phyloP scores from a whole-genome alignment of 2,113 vertebrate genomes.

The Osmerus mordax region DNA sequence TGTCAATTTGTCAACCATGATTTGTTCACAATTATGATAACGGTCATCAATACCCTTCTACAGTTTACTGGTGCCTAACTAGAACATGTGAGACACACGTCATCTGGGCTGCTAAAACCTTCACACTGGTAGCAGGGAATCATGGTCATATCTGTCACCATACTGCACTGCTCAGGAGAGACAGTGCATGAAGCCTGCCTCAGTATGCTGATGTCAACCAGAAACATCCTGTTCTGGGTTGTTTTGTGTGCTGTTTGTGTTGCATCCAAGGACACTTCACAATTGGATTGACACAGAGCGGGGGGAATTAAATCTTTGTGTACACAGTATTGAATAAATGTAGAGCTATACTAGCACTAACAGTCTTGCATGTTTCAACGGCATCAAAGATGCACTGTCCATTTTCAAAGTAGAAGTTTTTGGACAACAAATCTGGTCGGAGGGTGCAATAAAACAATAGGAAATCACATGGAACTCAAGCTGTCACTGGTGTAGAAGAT shows the following conservation, averaged over 20 bases:
- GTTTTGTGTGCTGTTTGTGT: neutral
- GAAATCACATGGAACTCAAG: neutral
- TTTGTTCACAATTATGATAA: constrained; percentile 21
- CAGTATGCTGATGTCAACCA: neutral
- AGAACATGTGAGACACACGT: neutral
- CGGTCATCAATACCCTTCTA: constrained; percentile 27
- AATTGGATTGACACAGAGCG: neutral
- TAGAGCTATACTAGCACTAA: too few relatives aligned
- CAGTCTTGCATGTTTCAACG: too few relatives aligned
- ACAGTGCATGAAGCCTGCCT: neutral
- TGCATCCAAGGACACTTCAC: neutral
- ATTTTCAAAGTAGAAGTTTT: too few relatives aligned
- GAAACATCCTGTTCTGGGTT: neutral
- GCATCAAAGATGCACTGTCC: too few relatives aligned
- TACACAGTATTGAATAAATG: too few relatives aligned
- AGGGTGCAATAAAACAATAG: neutral
- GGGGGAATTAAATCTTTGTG: too few relatives aligned
- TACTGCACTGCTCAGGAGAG: neutral
- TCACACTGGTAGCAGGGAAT: neutral
- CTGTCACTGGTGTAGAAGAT: neutral
- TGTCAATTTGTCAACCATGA: constrained; percentile 10
- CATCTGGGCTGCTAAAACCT: constrained; percentile 13
- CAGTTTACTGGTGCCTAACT: constrained; percentile 2
- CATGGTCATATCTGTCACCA: neutral
- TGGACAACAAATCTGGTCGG: neutral